Conservation (phyloP, 2,888 invertebrate genomes). For the Nemotelus pantherinus region DNA sequence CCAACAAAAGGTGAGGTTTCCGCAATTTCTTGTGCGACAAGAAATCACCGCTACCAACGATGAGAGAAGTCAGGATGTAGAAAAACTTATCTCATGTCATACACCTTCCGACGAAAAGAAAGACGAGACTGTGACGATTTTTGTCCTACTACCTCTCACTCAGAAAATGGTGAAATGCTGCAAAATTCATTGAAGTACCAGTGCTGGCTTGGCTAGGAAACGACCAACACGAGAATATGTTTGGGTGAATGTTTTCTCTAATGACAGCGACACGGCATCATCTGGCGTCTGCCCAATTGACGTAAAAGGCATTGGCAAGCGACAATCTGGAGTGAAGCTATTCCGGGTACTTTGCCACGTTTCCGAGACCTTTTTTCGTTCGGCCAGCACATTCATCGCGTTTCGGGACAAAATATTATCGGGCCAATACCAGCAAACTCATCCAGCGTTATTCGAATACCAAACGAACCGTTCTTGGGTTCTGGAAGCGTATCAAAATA, state of each 20-base stretch:
- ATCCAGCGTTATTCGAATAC: conserved; percentile 11
- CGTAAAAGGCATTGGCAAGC: conserved; percentile 52
- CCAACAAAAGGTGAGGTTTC: conserved; percentile 44
- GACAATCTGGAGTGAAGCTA: conserved; percentile 41
- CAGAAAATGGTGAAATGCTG: background rate
- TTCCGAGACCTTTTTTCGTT: background rate
- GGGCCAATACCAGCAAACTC: conserved; percentile 26
- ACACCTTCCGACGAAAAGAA: background rate
- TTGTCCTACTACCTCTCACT: background rate
- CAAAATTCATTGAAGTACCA: background rate
- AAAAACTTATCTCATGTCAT: conserved; percentile 32
- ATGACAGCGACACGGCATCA: conserved; percentile 22
- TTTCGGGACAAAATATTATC: background rate
- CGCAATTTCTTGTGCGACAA: conserved; percentile 30
- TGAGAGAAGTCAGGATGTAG: background rate
- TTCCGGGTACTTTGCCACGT: conserved; percentile 24
- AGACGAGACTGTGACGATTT: background rate
- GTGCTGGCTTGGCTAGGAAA: background rate
- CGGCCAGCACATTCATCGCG: conserved; percentile 12
- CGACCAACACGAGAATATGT: background rate
- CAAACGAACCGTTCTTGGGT: conserved; percentile 6
- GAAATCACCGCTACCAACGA: conserved; percentile 3
- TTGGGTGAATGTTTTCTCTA: conserved; percentile 27
- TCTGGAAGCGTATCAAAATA: conserved; percentile 43
- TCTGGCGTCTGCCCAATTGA: conserved; percentile 53